Percentiles rank a stretch among this genome's conserved stretches.
Conservation (phyloP, 1,140 invertebrate species). For the Frieseomelitta varia region DNA sequence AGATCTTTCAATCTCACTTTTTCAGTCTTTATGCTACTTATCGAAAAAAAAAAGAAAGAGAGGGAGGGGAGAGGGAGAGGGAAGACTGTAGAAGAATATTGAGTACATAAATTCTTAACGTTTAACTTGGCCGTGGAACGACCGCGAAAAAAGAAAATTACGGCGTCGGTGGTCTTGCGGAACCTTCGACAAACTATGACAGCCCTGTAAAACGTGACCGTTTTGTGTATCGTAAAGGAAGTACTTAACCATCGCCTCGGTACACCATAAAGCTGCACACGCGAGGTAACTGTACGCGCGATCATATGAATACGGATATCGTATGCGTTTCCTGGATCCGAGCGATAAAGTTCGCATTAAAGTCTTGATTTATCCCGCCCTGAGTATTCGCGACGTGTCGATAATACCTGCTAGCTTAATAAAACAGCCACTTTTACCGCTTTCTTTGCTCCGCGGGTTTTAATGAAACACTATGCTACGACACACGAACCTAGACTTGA, state of each 20-base stretch:
- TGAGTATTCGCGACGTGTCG: neutral
- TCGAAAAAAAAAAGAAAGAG: neutral
- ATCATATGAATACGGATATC: constrained; percentile 26
- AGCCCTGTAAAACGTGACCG: constrained; percentile 34
- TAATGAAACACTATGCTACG: neutral
- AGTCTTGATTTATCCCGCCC: constrained; percentile 31
- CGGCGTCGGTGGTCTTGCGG: constrained; percentile 38
- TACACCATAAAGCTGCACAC: constrained; percentile 32
- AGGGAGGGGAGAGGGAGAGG: neutral
- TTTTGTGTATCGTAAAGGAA: constrained; percentile 38
- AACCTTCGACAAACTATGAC: constrained; percentile 38
- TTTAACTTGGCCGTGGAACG: neutral
- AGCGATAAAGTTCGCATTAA: constrained; percentile 38
- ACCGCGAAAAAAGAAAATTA: constrained; percentile 12
- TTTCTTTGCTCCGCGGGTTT: neutral
- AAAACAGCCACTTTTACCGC: constrained; percentile 27
- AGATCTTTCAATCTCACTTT: neutral
- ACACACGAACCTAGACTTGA: neutral
- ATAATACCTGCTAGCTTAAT: constrained; percentile 14
- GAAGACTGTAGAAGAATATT: too few species aligned
- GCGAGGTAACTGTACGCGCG: constrained; percentile 34
- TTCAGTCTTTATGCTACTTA: neutral
- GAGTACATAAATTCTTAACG: constrained; percentile 32
- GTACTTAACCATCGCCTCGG: constrained; percentile 31
- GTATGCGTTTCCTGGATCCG: constrained; percentile 32